phyloP scores from a whole-genome alignment of 2,888 invertebrate species.

The Dromius quadrimaculatus region DNA sequence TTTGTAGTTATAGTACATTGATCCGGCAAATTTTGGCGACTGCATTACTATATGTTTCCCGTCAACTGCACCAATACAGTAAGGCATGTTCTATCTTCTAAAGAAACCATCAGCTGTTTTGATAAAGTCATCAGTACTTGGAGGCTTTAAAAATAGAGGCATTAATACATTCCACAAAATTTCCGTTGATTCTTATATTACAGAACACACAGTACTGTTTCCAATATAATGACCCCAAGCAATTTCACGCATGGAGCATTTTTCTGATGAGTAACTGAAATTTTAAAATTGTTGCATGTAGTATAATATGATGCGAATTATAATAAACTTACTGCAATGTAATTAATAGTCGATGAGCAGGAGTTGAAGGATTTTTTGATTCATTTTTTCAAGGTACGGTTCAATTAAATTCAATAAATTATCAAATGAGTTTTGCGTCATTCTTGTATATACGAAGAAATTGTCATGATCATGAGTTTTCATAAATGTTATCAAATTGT shows the following conservation, averaged over 20 bases:
- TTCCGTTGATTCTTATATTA: conserved; percentile 41
- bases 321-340: conserved; percentile 29
- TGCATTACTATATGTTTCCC: conserved; percentile 34
- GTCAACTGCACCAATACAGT: conserved; percentile 38
- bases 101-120: conserved; percentile 28
- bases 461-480: conserved; percentile 2
- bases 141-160: conserved; percentile 26
- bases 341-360: conserved; percentile 29
- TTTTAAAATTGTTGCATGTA: conserved; percentile 1
- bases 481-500: conserved; percentile 3
- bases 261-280: conserved; percentile 47
- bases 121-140: conserved; percentile 11
- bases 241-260: conserved; percentile 49
- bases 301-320: conserved; percentile 1
- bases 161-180: conserved; percentile 20
- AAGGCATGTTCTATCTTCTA: conserved; percentile 28
- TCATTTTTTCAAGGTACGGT: conserved; percentile 5
- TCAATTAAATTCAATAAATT: conserved; percentile 20
- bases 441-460: conserved; percentile 28
- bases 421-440: conserved; percentile 24
- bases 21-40: conserved; percentile 28
- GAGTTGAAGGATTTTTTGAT: conserved; percentile 20
- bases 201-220: conserved; percentile 28
- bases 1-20: conserved; percentile 32
- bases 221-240: conserved; percentile 45